These are phyloP conservation scores for Todiramphus saurophagus DNA, from an alignment of 2,113 vertebrate species.

Conservation along the genomic window DNA sequence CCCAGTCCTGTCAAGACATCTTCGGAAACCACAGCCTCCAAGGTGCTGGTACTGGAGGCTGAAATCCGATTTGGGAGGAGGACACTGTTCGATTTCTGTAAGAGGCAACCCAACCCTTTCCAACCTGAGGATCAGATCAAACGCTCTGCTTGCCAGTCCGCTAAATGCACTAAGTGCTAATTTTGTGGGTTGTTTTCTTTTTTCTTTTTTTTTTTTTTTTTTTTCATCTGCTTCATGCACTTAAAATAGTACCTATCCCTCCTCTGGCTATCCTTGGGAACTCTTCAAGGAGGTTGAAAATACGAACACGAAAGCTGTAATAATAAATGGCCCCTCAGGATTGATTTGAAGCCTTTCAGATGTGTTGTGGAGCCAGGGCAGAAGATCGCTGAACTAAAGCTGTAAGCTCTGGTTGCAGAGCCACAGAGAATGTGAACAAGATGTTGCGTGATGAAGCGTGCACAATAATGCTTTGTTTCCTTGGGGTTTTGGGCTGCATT, in stretches of 20 bases:
- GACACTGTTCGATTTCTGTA: not conserved
- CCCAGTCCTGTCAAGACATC: not conserved
- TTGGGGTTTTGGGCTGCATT: not conserved
- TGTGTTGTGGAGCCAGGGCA: not conserved
- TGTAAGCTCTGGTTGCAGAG: not conserved
- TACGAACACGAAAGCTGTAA: not conserved
- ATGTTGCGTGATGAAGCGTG: not conserved
- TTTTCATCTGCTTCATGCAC: not conserved
- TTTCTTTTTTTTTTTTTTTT: not conserved
- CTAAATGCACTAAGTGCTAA: conserved; percentile 4
- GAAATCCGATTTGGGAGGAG: not conserved
- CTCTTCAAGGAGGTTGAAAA: conserved; percentile 48
- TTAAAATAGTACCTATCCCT: conserved; percentile 24
- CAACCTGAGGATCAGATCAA: not conserved
- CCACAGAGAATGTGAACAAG: not conserved
- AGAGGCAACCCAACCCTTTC: not conserved
- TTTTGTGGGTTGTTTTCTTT: not conserved
- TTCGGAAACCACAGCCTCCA: not conserved
- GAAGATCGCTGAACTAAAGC: not conserved
- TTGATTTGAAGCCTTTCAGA: not conserved
- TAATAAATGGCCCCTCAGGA: conserved; percentile 14
- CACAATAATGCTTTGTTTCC: not conserved
- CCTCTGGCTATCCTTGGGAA: conserved; percentile 28
- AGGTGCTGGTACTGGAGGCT: not conserved
- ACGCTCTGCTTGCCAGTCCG: not conserved